Evolutionary conservation across 2,113 vertebrate species (phyloP).

Genomic region (Syngnathus scovelli): DNA sequence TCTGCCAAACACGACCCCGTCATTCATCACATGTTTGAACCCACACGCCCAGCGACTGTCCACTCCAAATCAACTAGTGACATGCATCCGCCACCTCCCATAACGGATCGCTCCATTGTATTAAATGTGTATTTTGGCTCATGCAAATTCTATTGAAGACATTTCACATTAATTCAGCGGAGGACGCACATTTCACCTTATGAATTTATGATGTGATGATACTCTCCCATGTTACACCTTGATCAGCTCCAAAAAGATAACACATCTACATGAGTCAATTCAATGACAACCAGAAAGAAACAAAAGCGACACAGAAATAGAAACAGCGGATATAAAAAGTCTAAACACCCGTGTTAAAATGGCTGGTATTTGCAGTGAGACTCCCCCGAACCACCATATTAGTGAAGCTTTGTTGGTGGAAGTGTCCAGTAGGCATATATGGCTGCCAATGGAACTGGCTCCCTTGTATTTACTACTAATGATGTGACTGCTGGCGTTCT

Average conservation of each 20-base stretch:
- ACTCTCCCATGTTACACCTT: slow-evolving; percentile 17
- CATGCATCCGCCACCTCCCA: slow-evolving; percentile 26
- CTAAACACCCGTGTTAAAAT: not conserved
- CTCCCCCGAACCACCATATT: too few species aligned
- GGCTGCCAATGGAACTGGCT: too few species aligned
- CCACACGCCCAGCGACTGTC: slow-evolving; percentile 12
- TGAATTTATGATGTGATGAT: slow-evolving; percentile 22
- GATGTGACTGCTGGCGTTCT: too few species aligned
- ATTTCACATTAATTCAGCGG: not conserved
- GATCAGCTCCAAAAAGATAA: slow-evolving; percentile 24
- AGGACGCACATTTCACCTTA: slow-evolving; percentile 24
- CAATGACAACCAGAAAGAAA: slow-evolving; percentile 30
- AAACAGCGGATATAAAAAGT: slow-evolving; percentile 2
- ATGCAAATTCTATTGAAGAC: not conserved
- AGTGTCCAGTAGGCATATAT: too few species aligned
- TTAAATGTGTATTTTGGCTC: slow-evolving; percentile 27
- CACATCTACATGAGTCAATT: slow-evolving; percentile 16
- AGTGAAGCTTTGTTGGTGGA: too few species aligned
- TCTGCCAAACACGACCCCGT: slow-evolving; percentile 28
- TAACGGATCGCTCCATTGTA: not conserved
- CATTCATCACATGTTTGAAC: slow-evolving; percentile 15
- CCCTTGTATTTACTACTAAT: too few species aligned
- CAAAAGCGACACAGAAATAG: slow-evolving; percentile 35
- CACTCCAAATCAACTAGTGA: slow-evolving; percentile 15
- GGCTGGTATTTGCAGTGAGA: not conserved